These are phyloP conservation scores for Hypotaenidia philippensis DNA, from an alignment of 2,797 vertebrate species.

Conservation along the genomic window DNA sequence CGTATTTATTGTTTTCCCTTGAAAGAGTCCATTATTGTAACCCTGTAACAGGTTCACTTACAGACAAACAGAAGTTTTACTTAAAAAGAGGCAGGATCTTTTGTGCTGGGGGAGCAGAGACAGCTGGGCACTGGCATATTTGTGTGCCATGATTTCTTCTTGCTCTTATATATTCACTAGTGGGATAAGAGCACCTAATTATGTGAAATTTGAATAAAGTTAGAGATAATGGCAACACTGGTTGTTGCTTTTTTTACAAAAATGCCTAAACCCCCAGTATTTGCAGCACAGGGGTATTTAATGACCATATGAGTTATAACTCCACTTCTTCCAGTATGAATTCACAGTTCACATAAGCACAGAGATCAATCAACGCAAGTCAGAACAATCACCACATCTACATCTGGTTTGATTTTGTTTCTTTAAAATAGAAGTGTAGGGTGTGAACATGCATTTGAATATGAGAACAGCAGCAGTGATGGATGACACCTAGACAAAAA, in stretches of 20 bases:
- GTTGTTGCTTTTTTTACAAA: neutral
- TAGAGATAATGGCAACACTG: neutral
- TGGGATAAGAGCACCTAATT: neutral
- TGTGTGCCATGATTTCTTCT: neutral
- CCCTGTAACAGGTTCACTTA: slow-evolving; percentile 46
- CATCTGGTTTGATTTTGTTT: neutral
- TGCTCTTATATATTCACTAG: neutral
- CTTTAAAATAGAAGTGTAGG: neutral
- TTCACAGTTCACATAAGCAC: neutral
- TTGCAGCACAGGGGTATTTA: neutral
- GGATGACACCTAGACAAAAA: neutral
- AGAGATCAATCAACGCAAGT: neutral
- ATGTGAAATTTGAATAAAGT: neutral
- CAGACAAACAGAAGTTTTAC: slow-evolving; percentile 59
- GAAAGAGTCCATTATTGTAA: slow-evolving; percentile 38
- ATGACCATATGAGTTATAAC: neutral
- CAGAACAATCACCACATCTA: neutral
- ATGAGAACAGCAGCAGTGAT: neutral
- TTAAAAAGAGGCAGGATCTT: slow-evolving; percentile 28
- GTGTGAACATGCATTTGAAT: neutral
- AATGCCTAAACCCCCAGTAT: neutral
- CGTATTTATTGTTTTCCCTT: slow-evolving; percentile 42
- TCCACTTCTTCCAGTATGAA: neutral
- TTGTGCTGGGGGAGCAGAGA: neutral
- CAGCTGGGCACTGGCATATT: neutral